These are phyloP conservation scores for Oryzias woworae DNA, from an alignment of 2,113 vertebrate species.

Conservation along the genomic window DNA sequence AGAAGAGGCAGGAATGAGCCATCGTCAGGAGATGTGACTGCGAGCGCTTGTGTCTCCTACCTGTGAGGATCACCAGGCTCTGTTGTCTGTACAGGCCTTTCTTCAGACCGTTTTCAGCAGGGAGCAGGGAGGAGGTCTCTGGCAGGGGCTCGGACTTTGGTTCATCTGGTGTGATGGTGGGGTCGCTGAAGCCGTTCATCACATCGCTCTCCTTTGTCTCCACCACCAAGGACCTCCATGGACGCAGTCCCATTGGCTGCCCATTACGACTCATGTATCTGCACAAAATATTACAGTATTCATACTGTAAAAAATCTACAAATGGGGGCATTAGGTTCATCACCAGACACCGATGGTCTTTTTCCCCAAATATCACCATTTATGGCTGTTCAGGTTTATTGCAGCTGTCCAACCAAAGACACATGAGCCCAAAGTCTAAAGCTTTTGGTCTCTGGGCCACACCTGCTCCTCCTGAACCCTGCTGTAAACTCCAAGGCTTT, in stretches of 20 bases:
- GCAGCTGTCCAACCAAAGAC: too few relatives aligned
- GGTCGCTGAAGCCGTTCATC: constrained; percentile 56
- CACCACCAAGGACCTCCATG: constrained; percentile 49
- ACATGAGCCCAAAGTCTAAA: too few relatives aligned
- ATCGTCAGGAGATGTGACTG: not conserved
- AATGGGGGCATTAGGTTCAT: too few relatives aligned
- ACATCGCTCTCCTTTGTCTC: constrained; percentile 53
- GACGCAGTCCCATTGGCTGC: constrained; percentile 34
- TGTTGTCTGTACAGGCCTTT: constrained; percentile 65
- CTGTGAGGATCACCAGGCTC: constrained; percentile 75
- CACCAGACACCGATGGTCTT: too few relatives aligned
- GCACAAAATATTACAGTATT: not conserved
- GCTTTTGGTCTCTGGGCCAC: too few relatives aligned
- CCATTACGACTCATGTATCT: constrained; percentile 59
- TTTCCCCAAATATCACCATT: too few relatives aligned
- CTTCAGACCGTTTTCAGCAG: constrained; percentile 45
- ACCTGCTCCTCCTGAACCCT: too few relatives aligned
- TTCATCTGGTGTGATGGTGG: constrained; percentile 56
- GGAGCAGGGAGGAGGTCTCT: constrained; percentile 44
- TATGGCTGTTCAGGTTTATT: too few relatives aligned
- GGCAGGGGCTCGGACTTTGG: constrained; percentile 68
- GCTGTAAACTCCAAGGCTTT: too few relatives aligned
- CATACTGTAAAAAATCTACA: not conserved
- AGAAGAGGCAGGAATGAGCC: constrained; percentile 17
- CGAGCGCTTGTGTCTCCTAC: constrained; percentile 33